Conservation (phyloP, 2,113 vertebrate species). For the Amblyornis subalaris region DNA sequence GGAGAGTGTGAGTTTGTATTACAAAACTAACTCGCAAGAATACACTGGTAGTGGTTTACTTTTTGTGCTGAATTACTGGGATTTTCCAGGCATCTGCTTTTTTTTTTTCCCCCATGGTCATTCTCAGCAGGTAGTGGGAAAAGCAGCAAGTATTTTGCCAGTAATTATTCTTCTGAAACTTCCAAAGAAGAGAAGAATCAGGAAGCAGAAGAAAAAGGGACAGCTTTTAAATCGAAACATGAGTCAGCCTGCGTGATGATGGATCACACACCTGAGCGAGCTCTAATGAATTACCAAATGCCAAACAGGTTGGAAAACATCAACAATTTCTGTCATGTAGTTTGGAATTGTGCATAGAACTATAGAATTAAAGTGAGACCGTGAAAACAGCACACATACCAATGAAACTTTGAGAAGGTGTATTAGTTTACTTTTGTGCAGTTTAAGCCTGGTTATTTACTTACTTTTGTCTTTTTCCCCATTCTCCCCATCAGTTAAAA, state of each 20-base stretch:
- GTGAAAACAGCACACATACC: neutral
- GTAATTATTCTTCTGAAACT: slow-evolving; percentile 77
- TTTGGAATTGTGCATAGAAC: neutral
- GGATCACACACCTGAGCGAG: slow-evolving; percentile 69
- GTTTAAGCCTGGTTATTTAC: neutral
- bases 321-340: neutral
- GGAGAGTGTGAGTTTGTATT: neutral
- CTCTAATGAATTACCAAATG: slow-evolving; percentile 87
- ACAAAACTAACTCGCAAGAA: neutral
- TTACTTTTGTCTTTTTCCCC: neutral
- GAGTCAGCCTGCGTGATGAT: slow-evolving; percentile 81
- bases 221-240: slow-evolving; percentile 58
- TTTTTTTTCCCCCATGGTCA: neutral
- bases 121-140: slow-evolving; percentile 67
- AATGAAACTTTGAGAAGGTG: neutral
- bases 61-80: neutral
- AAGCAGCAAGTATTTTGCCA: slow-evolving; percentile 80
- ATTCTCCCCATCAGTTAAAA: neutral
- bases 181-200: slow-evolving; percentile 61
- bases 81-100: neutral
- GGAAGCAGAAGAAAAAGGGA: slow-evolving; percentile 48
- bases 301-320: slow-evolving; percentile 76
- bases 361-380: neutral
- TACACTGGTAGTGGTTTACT: neutral
- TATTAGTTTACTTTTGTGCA: neutral